Conservation (phyloP, 2,888 invertebrate genomes). For the Hermaeophaga mercurialis region DNA sequence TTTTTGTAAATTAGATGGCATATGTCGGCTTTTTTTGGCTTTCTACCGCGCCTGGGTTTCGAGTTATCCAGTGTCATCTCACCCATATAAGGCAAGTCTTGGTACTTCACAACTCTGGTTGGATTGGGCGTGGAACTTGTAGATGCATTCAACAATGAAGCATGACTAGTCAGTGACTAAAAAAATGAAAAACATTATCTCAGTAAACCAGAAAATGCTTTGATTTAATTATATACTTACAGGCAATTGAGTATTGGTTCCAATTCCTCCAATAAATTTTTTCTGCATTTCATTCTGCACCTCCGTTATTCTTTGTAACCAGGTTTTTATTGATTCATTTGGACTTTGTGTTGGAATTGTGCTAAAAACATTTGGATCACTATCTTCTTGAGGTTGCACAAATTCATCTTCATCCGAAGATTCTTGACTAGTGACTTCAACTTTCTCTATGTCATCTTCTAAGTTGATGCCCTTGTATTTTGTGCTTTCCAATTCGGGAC, state of each 20-base stretch:
- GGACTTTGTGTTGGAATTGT: slow-evolving; percentile 57
- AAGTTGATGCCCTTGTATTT: slow-evolving; percentile 48
- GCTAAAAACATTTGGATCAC: slow-evolving; percentile 34
- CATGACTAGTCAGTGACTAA: slow-evolving; percentile 18
- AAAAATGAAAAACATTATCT: too few relatives aligned
- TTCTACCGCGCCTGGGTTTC: slow-evolving; percentile 83
- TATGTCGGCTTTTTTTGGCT: slow-evolving; percentile 91
- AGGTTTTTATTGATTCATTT: slow-evolving; percentile 72
- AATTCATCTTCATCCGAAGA: slow-evolving; percentile 45
- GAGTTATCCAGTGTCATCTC: slow-evolving; percentile 89
- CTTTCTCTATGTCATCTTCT: slow-evolving; percentile 54
- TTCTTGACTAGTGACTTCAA: slow-evolving; percentile 51
- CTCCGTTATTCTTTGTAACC: slow-evolving; percentile 77
- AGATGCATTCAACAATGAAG: slow-evolving; percentile 6
- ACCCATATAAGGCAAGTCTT: slow-evolving; percentile 90
- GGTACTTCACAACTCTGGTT: slow-evolving; percentile 69
- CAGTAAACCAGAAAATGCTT: too few relatives aligned
- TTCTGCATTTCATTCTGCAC: slow-evolving; percentile 66
- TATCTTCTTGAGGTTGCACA: slow-evolving; percentile 26
- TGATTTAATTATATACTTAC: too few relatives aligned
- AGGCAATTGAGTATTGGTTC: slow-evolving; percentile 25
- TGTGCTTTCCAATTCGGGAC: slow-evolving; percentile 11
- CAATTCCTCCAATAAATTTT: slow-evolving; percentile 43
- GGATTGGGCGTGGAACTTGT: slow-evolving; percentile 26
- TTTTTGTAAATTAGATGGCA: slow-evolving; percentile 91